Percentiles rank a stretch among this genome's conserved stretches.
Conservation (phyloP, 2,797 vertebrate species). For the Numenius phaeopus region DNA sequence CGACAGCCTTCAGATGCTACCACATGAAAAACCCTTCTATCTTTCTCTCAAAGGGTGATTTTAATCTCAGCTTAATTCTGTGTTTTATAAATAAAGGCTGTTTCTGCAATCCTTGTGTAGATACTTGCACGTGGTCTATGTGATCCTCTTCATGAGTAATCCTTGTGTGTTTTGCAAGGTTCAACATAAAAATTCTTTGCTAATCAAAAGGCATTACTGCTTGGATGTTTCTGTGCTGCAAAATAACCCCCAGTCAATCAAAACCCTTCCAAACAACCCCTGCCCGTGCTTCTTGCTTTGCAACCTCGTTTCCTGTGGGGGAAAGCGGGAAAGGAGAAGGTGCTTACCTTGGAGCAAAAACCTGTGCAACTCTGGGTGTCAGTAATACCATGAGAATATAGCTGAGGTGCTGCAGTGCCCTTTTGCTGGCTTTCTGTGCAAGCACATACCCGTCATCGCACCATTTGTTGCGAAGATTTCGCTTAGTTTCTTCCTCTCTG, state of each 20-base stretch:
- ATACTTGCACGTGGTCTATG: background rate
- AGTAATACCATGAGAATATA: background rate
- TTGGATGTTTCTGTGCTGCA: background rate
- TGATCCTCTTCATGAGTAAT: constrained; percentile 8
- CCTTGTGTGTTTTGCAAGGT: background rate
- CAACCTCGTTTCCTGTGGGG: background rate
- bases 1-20: background rate
- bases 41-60: background rate
- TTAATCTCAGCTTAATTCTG: constrained; percentile 13
- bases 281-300: background rate
- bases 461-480: background rate
- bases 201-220: background rate
- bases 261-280: background rate
- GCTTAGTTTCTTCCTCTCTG: background rate
- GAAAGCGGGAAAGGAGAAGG: background rate
- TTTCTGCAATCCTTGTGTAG: background rate
- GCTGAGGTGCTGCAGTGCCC: background rate
- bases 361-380: background rate
- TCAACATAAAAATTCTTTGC: background rate
- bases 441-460: background rate
- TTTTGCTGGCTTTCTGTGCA: background rate
- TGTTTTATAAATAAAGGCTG: background rate
- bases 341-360: background rate
- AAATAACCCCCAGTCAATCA: background rate
- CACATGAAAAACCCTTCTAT: constrained; percentile 1